These are phyloP conservation scores for Pterocles orientalis DNA, from an alignment of 2,113 vertebrate genomes.

Conservation along the genomic window DNA sequence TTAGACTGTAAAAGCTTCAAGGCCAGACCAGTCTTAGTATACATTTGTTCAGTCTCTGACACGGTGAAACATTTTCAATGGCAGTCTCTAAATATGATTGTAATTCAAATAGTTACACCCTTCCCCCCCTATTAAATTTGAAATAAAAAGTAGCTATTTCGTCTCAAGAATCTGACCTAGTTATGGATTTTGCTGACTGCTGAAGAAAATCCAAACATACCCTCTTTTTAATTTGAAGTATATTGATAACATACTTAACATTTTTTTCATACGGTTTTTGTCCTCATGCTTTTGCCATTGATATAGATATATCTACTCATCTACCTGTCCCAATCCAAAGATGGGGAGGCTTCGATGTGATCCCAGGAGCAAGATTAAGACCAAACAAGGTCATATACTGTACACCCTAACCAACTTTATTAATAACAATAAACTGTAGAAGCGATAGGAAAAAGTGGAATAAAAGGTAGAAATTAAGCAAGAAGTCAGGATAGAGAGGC, in stretches of 20 bases:
- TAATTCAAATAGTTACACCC: neutral
- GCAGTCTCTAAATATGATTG: neutral
- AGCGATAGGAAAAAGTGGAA: too few species aligned
- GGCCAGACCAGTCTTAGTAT: too few species aligned
- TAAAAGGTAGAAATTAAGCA: too few species aligned
- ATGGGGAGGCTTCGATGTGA: too few species aligned
- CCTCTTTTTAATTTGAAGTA: neutral
- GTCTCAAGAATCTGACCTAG: neutral
- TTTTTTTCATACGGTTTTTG: neutral
- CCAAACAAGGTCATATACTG: too few species aligned
- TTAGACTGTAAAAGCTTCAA: neutral
- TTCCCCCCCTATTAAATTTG: neutral
- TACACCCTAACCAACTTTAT: too few species aligned
- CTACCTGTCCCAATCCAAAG: neutral
- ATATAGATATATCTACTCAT: neutral
- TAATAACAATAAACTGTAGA: too few species aligned
- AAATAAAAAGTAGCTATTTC: neutral
- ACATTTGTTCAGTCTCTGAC: neutral
- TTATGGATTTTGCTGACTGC: neutral
- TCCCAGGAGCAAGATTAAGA: too few species aligned
- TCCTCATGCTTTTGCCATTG: neutral
- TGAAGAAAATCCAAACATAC: neutral
- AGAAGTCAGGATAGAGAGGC: too few species aligned
- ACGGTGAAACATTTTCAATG: neutral
- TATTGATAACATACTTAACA: neutral